Base-by-base conservation (phyloP, 92 coral and sea anemone species). In the Pocillopora grandis region DNA sequence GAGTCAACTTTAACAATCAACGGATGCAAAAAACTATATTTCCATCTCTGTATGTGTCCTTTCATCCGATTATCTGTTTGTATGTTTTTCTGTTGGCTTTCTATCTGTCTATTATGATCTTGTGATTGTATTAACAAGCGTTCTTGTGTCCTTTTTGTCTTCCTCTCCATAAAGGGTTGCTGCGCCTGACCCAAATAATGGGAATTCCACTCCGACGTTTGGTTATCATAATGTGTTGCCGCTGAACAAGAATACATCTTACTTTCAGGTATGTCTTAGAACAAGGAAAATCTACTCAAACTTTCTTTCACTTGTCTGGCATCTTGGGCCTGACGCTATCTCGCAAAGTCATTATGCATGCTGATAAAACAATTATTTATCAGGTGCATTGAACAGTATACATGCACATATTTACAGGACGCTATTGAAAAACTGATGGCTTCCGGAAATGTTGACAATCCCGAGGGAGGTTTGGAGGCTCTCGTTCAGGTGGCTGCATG, bases 401-500 rank as follows among this genome's bases (percentile, higher is more conserved):
- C 33, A 16, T 17, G 15, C n/a, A 48, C 12, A 62, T 77, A 59
- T 5, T 77, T 77, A 17, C 62, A 81, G 86, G 70, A 58, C 19
- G 78, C 86, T 23, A 58, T 81, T 37, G 78, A 72, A 23, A 60
- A 60, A 37, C 89, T 88, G 60, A 89, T 90, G 58, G 78, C 92
- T n/a, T 95, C 98, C 31, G 94, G 89, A 49, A 93, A 89, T 87
- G 75, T 91, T 19, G 98, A 95, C 76, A 80, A 69, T 66, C 97
- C 98, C 31, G 98, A 95, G 78, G 97, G 97, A 18, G 93, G 92
- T 18, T 66, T 92, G 87, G 98, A 95, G 80, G 94, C 97, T 17
- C 91, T 95, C 31, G 78, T 95, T 86, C 98, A 95, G 89, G 97
- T 91, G 10, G 94, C 97, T 48, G 92, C 86, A 33, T 95, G 98